Conservation (phyloP, 2,113 vertebrate genomes). For the Phylloscopus trochilus region DNA sequence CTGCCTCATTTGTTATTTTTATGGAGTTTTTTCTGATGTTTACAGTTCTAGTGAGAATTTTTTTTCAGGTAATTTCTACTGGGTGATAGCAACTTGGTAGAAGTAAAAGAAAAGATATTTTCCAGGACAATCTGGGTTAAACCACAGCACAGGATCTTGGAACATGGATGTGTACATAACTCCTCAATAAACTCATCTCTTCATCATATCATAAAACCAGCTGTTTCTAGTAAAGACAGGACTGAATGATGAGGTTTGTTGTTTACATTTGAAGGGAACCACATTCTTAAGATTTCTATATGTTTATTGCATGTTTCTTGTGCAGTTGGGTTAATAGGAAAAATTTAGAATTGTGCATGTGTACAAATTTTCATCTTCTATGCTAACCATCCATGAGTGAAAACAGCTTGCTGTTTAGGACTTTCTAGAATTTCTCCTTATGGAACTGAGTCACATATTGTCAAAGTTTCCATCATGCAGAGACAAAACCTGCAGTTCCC, state of each 20-base stretch:
- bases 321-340: neutral
- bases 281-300: neutral
- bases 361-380: neutral
- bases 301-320: neutral
- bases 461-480: neutral
- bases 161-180: fast-evolving
- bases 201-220: neutral
- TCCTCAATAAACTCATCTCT: neutral
- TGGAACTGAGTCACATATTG: neutral
- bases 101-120: neutral
- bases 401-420: neutral
- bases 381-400: neutral
- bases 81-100: neutral
- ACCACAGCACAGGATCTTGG: neutral
- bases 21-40: neutral
- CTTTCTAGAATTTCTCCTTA: neutral
- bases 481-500: neutral
- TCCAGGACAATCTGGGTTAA: neutral
- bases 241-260: neutral
- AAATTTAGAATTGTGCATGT: neutral
- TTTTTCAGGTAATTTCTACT: neutral
- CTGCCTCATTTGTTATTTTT: neutral
- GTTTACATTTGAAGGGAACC: neutral
- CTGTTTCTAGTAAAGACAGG: neutral
- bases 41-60: neutral